Percentiles rank a stretch among this genome's conserved stretches.
phyloP scores from a whole-genome alignment of 2,888 invertebrate genomes.

The Drosophila ezoana region DNA sequence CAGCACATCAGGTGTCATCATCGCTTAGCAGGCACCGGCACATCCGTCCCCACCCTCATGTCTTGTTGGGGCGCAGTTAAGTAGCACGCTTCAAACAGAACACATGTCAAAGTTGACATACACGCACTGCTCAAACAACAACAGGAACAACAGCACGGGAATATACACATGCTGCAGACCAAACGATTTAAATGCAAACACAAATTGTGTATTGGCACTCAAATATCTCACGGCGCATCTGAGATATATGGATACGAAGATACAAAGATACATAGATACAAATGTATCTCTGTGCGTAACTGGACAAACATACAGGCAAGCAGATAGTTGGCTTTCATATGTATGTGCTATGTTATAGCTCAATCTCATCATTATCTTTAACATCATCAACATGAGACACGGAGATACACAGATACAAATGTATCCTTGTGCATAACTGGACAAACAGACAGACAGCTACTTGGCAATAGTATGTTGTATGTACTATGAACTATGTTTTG shows the following conservation, averaged over 20 bases:
- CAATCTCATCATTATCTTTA: constrained; percentile 25
- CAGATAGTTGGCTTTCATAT: constrained; percentile 10
- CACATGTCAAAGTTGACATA: constrained; percentile 73
- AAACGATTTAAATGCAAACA: constrained; percentile 60
- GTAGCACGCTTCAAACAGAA: constrained; percentile 60
- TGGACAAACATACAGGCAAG: constrained; percentile 26
- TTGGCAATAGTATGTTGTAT: background rate
- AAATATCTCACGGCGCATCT: constrained; percentile 17
- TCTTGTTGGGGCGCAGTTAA: constrained; percentile 52
- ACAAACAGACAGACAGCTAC: constrained; percentile 20
- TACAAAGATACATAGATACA: constrained; percentile 29
- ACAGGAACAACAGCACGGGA: constrained; percentile 25
- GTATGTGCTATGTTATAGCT: constrained; percentile 18
- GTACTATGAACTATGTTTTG: background rate
- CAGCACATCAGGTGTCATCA: constrained; percentile 48
- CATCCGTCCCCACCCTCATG: background rate
- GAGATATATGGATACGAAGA: constrained; percentile 5
- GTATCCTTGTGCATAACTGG: constrained; percentile 31
- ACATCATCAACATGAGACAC: constrained; percentile 9
- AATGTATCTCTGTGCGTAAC: constrained; percentile 32
- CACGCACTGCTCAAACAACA: constrained; percentile 27
- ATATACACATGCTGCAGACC: constrained; percentile 28
- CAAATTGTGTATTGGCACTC: constrained; percentile 40
- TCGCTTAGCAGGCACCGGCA: constrained; percentile 38
- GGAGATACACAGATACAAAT: constrained; percentile 19